Base-by-base conservation (phyloP, 2,113 vertebrate species). In the Prietella phreatophila region DNA sequence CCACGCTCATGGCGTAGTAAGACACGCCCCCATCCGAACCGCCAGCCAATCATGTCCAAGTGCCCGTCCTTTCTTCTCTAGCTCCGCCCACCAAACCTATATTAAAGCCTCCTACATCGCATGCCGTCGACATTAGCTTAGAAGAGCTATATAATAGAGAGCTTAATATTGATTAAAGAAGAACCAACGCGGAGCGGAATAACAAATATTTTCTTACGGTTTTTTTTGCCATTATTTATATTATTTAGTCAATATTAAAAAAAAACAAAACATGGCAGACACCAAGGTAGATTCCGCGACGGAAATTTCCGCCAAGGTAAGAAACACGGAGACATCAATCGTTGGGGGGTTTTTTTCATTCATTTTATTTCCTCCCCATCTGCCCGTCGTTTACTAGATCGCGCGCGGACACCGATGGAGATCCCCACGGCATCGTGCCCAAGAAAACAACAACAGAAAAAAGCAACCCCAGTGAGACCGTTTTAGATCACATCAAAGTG, bases 281-380 rank as follows among this genome's bases (percentile, higher is more conserved):
- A 93, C 96, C 69, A 93, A 96, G 86, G 96, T 97, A 86, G 96
- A 97, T 85, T 96, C 97, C 91, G 96, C 94, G 88, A 95, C 95
- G 89, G 97, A 97, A 83, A 96, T 97, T 93, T 96, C 96, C 89
- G 95, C 96, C 92, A 97, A 97, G 97, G 97, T 97, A 95, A 97
- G 95, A 30, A 67, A 19, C 55, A 5, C n/a, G 3, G 36, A 4
- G 2, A 39, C 42, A 47, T 47, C 42, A 47, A 6, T 47, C 42
- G 42, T 47, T 47, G 42, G 5, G 5, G 42, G 5, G 0, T 22
- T n/a, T 89, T 82, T 73, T 84, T 83, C 85, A 80, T n/a, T 50
- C 80, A 75, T 87, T 89, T 89, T 61, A 22, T 56, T 42, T 56
- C 63, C 14, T 25, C 65, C 5, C 79, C 0, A 1, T 27, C 19